Conservation (phyloP, 1,140 invertebrate genomes). For the Nasonia vitripennis region DNA sequence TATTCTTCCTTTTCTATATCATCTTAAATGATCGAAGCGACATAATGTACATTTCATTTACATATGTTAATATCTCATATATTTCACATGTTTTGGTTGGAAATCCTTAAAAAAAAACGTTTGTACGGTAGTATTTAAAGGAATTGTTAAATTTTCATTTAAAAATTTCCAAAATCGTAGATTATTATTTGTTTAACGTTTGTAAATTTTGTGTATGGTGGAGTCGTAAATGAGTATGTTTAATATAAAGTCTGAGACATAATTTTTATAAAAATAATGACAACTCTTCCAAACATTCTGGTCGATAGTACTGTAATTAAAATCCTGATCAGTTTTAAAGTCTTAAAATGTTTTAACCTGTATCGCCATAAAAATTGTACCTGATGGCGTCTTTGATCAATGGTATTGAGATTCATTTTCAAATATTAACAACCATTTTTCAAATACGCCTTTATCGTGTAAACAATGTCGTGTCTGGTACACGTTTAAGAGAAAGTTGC, state of each 20-base stretch:
- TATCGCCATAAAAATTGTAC: constrained; percentile 42
- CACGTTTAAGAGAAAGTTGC: constrained; percentile 8
- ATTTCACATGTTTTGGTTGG: no score
- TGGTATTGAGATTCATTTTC: background rate
- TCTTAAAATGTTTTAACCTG: background rate
- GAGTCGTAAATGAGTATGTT: background rate
- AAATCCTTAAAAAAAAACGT: no score
- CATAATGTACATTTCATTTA: background rate
- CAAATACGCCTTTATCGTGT: constrained; percentile 3
- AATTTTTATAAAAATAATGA: background rate
- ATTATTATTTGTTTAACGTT: background rate
- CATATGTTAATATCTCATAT: background rate
- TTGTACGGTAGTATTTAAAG: background rate
- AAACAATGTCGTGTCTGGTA: constrained; percentile 35
- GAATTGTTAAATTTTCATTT: no score
- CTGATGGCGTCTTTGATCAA: constrained; percentile 31
- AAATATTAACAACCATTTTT: background rate
- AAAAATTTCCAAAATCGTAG: no score
- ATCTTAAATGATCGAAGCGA: no score
- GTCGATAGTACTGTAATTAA: background rate
- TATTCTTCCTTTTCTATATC: no score
- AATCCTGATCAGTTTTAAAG: background rate
- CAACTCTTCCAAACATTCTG: background rate
- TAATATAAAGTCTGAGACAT: background rate
- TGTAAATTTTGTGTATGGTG: background rate